Percentiles rank a stretch among this genome's conserved stretches.
Evolutionary conservation across 2,797 vertebrate species (phyloP).

Genomic region (Sylvia borin): DNA sequence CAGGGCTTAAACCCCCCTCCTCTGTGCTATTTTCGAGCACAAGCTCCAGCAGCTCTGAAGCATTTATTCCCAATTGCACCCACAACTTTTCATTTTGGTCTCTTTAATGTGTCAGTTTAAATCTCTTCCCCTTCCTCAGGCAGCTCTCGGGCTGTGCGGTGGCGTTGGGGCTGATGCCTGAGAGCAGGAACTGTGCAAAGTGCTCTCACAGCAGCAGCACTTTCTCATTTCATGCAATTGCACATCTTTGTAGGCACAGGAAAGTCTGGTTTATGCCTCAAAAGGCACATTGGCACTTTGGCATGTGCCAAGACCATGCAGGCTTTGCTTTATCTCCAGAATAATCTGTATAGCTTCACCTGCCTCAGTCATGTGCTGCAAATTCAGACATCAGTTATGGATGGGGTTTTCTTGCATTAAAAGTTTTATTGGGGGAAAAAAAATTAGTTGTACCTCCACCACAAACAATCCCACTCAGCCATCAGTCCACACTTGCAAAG

Average conservation of each 20-base stretch:
- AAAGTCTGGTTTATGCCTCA: not conserved
- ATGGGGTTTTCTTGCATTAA: not conserved
- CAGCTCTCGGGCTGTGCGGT: not conserved
- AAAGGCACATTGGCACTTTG: not conserved
- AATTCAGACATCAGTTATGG: not conserved
- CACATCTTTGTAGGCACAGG: not conserved
- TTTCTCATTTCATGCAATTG: not conserved
- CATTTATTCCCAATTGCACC: not conserved
- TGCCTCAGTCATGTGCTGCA: not conserved
- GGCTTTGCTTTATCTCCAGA: not conserved
- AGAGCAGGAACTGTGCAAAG: not conserved
- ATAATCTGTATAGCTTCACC: not conserved
- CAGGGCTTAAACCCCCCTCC: not conserved
- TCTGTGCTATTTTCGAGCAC: not conserved
- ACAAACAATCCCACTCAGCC: not conserved
- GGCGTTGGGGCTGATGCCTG: not conserved
- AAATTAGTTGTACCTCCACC: not conserved
- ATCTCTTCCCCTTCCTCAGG: not conserved
- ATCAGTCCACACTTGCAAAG: not conserved
- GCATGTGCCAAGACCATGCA: not conserved
- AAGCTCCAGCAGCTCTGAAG: not conserved
- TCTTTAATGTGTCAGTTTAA: not conserved
- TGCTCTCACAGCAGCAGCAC: not conserved
- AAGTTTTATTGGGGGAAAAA: not conserved
- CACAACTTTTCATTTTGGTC: conserved; percentile 22